A percentile compares a stretch with the other conserved stretches of the same genome.
These are phyloP conservation scores for Elgonia sp. DNA, from an alignment of 2,888 invertebrate species.

Conservation along the genomic window DNA sequence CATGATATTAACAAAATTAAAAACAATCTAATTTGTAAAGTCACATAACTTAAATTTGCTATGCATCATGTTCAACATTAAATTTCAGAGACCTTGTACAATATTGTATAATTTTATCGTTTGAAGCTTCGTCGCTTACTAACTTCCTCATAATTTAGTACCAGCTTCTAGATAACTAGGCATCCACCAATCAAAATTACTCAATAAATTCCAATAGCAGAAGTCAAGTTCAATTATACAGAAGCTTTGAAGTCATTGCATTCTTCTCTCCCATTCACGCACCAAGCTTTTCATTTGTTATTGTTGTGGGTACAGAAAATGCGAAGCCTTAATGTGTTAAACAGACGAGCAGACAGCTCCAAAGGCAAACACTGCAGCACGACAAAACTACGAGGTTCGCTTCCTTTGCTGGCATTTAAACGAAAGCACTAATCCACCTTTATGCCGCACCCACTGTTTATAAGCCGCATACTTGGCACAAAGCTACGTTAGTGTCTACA, in stretches of 20 bases:
- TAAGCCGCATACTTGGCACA: conserved; percentile 38
- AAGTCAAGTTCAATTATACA: conserved; percentile 36
- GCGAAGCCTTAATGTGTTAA: neutral
- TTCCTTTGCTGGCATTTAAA: conserved; percentile 57
- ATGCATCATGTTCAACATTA: too few relatives aligned
- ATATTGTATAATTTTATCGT: conserved; percentile 41
- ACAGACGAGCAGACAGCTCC: neutral
- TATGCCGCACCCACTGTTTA: conserved; percentile 41
- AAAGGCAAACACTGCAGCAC: conserved; percentile 28
- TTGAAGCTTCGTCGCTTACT: conserved; percentile 31
- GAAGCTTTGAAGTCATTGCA: neutral
- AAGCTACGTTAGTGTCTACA: conserved; percentile 42
- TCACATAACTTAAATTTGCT: too few relatives aligned
- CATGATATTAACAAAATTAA: too few relatives aligned
- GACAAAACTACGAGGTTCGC: conserved; percentile 41
- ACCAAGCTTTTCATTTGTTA: too few relatives aligned
- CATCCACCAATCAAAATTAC: conserved; percentile 41
- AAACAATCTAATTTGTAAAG: too few relatives aligned
- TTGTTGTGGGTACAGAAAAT: neutral
- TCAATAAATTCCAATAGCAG: conserved; percentile 2
- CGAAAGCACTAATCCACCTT: conserved; percentile 53
- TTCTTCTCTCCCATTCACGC: neutral
- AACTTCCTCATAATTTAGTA: conserved; percentile 31
- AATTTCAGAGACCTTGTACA: neutral
- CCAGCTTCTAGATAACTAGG: conserved; percentile 25